Base-by-base conservation (phyloP, 2,888 invertebrate genomes). In the Meta bourneti region DNA sequence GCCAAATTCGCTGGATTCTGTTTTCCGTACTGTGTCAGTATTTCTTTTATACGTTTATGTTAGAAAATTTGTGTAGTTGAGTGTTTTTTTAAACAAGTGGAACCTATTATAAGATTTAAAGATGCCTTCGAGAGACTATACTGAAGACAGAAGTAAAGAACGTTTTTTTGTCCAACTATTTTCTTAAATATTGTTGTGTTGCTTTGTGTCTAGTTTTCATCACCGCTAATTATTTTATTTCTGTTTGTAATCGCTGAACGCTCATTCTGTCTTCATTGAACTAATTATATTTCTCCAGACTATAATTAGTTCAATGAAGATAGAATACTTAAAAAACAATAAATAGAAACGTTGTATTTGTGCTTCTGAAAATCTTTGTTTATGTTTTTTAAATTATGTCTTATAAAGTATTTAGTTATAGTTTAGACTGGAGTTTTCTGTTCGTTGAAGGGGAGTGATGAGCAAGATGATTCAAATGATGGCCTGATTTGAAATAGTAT, bases 101-200 rank as follows among this genome's bases (percentile, higher is more conserved):
- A 34, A 34, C 8, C 13, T n/a, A n/a, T 20, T 20, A 19, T 1
- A 0, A 77, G 54, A 8, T 19, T 8, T 71, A 6, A 91, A 82
- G 19, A 91, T 91, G 91, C 91, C 91, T 6, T 71, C 90, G 0
- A 92, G 92, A 80, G 93, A 94, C 80, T 94, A 94, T 79, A 87
- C 90, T 7, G 93, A 93, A 72, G 93, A 93, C 49, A 93, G 93
- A 91, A 93, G 93, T 93, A 93, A 34, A 91, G 85, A 52, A 90
- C 13, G 52, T 20, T 61, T 52, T 51, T 82, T 34, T 1, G n/a
- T 51, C 82, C 6, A 19, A 48, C 13, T 20, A 19, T 34, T 48
- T 51, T 7, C 13, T 54, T 52, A n/a, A 34, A 75, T 20, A 19
- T 52, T 71, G 51, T 20, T 34, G 20, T 71, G 8, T 9, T 71